Evolutionary conservation across 2,113 vertebrate species (phyloP).

Genomic region (Sturnira hondurensis): DNA sequence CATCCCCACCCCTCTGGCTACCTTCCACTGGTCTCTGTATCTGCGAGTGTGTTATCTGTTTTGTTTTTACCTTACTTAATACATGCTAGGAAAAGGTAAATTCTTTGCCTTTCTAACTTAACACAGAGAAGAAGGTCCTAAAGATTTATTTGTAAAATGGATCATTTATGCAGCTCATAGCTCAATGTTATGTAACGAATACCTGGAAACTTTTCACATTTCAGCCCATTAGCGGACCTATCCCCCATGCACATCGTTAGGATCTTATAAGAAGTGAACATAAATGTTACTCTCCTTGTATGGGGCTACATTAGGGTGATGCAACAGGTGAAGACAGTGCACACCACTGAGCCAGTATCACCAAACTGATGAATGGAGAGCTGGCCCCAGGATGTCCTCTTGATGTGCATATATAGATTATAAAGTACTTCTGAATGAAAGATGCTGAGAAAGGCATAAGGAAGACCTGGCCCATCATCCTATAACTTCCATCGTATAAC

Average conservation of each 20-base stretch:
- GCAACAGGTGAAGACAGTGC: neutral
- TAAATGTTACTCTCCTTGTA: neutral
- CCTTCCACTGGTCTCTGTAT: neutral
- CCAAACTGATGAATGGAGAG: neutral
- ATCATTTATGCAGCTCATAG: neutral
- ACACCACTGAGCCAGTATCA: neutral
- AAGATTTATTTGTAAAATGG: neutral
- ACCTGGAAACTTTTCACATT: neutral
- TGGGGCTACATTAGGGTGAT: neutral
- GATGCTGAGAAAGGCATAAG: neutral
- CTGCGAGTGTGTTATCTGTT: neutral
- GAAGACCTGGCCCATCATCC: neutral
- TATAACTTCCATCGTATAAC: neutral
- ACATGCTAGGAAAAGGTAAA: neutral
- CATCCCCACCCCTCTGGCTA: neutral
- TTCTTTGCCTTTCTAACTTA: neutral
- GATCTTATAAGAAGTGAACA: neutral
- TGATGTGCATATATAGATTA: neutral
- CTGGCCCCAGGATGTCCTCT: neutral
- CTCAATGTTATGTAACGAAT: neutral
- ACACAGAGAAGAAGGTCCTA: neutral
- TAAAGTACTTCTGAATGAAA: neutral
- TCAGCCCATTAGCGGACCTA: neutral
- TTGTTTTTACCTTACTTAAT: neutral
- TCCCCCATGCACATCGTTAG: neutral